Percentiles rank a stretch among this genome's conserved stretches.
Evolutionary conservation across 2,888 invertebrate species (phyloP).

Genomic region (Lycaena phlaeas): DNA sequence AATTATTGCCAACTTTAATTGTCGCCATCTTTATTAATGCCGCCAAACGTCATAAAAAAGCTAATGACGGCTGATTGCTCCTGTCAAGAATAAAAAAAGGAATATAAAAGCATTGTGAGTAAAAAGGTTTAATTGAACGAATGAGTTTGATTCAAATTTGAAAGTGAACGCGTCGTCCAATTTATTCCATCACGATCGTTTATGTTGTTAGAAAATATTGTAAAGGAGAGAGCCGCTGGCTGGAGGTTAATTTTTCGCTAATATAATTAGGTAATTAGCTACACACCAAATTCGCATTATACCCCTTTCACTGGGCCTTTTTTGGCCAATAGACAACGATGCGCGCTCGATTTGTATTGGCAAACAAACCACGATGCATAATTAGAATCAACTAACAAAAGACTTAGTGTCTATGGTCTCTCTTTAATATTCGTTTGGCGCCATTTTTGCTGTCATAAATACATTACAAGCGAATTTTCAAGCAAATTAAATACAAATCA

Average conservation of each 20-base stretch:
- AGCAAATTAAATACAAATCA: no score
- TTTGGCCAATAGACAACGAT: no score
- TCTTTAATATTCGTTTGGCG: no score
- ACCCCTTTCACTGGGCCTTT: no score
- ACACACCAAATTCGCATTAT: slow-evolving; percentile 33
- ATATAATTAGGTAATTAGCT: slow-evolving; percentile 35
- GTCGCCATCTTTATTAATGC: not conserved
- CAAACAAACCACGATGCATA: no score
- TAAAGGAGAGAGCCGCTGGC: slow-evolving; percentile 24
- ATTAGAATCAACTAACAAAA: no score
- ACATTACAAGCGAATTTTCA: no score
- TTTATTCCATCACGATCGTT: slow-evolving; percentile 18
- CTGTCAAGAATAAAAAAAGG: slow-evolving; percentile 6
- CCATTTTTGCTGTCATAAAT: no score
- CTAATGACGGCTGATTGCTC: not conserved
- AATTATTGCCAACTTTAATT: not conserved
- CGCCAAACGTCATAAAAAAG: not conserved
- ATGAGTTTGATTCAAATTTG: slow-evolving; percentile 18
- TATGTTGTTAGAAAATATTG: slow-evolving; percentile 25
- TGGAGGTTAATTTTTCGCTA: slow-evolving; percentile 26
- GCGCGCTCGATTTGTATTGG: no score
- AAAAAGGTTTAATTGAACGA: slow-evolving; percentile 11
- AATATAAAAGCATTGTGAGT: slow-evolving; percentile 10
- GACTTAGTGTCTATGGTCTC: no score
- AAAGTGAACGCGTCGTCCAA: slow-evolving; percentile 22